phyloP scores from a whole-genome alignment of 2,113 vertebrate species.

The Hepsetus odoe region DNA sequence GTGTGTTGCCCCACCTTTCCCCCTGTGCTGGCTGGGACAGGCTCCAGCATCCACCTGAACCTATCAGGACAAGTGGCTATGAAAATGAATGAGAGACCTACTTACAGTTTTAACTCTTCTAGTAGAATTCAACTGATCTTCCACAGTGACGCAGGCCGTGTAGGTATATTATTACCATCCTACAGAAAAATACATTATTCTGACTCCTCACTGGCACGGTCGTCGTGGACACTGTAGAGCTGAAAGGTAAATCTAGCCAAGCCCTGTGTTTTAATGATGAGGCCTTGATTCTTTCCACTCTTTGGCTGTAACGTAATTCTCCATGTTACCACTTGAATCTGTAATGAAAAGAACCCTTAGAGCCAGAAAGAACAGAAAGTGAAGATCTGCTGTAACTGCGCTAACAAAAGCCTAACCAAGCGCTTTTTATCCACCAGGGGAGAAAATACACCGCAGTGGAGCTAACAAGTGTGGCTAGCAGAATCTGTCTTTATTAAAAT shows the following conservation, averaged over 20 bases:
- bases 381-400: conserved; percentile 16
- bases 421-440: conserved; percentile 25
- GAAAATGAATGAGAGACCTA: no score
- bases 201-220: neutral
- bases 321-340: conserved; percentile 22
- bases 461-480: conserved; percentile 46
- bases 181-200: neutral
- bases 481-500: conserved; percentile 58
- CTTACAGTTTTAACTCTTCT: neutral
- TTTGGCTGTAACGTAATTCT: neutral
- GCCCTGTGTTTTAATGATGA: neutral
- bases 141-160: neutral
- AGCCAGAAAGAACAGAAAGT: conserved; percentile 17
- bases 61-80: no score
- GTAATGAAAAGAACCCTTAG: conserved; percentile 42
- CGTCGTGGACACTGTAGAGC: neutral
- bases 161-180: neutral
- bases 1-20: no score
- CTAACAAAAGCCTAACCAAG: conserved; percentile 35
- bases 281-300: neutral
- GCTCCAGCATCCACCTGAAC: no score
- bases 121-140: neutral
- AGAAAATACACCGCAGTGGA: neutral
- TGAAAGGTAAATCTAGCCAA: neutral
- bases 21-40: no score